Base-by-base conservation (phyloP, 2,888 invertebrate genomes). In the Dynastes maya region DNA sequence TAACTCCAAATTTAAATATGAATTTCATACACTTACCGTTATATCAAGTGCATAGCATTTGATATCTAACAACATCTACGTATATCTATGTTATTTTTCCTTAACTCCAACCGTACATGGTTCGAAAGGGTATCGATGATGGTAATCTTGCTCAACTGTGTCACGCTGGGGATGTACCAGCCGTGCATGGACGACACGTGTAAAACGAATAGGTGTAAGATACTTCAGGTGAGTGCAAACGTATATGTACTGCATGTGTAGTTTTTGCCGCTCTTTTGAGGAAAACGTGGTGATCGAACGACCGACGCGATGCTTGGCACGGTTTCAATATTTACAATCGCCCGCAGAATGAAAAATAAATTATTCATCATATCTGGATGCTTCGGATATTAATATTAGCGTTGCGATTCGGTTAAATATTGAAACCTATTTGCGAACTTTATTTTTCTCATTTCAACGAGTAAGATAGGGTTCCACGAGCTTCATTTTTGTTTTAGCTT, bases 131-230 rank as follows among this genome's bases (percentile, higher is more conserved):
- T 99, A 86, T 98, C 98, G 86, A 99, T 99, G 96, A 92, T 97
- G 90, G 98, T 99, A 82, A 99, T 99, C 87, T 91, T 99, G 84
- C 92, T 99, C 87, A 99, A 99, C 92, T 99, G 99, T 91, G 92
- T 99, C 84, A 99, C 99, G 13, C 92, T 99, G 86, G 99, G 99
- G 80, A 99, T 99, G 99, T 99, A 99, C 90, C 97, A 98, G 90
- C 99, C 99, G 32, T 99, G 99, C 89, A 95, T 96, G 86, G 98
- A 98, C 89, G 96, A 97, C 86, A 92, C 94, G 85, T 99, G 99
- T 89, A 91, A 93, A 81, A 95, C 95, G 84, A 96, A 95, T 89
- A 92, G 97, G 87, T 97, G 97, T 90, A 95, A 95, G 90, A 96
- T 97, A 89, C 90, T 97, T 87, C 96, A 97, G 95, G 97, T 97